phyloP scores from a whole-genome alignment of 2,113 vertebrate genomes.

The Gymnobelideus leadbeateri region DNA sequence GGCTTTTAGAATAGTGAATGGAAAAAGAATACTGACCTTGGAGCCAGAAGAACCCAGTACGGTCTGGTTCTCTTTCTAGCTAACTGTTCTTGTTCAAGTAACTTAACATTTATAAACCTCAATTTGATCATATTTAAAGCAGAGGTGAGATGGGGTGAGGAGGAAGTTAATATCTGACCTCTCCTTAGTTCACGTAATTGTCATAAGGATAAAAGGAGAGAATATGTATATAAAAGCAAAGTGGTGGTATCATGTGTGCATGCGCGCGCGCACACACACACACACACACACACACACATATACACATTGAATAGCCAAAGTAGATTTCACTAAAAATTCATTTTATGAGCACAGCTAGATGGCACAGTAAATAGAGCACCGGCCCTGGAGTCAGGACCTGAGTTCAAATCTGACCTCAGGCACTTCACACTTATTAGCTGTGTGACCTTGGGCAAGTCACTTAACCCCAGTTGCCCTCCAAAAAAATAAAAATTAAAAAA shows the following conservation, averaged over 20 bases:
- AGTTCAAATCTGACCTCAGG: no score
- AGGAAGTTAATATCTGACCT: not conserved
- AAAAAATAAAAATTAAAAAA: not conserved
- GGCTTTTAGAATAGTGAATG: constrained; percentile 15
- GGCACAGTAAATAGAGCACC: no score
- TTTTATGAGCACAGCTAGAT: not conserved
- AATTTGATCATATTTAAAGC: not conserved
- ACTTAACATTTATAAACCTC: not conserved
- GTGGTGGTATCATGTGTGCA: not conserved
- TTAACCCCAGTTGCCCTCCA: no score
- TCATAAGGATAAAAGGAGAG: not conserved
- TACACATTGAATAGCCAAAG: not conserved
- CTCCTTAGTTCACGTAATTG: no score
- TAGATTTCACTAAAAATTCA: constrained; percentile 4
- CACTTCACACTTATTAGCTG: no score
- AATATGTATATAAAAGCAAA: not conserved
- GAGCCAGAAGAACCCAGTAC: not conserved
- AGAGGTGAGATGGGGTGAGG: not conserved
- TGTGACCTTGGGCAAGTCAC: no score
- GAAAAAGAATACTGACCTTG: no score
- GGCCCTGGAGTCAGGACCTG: no score
- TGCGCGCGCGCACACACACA: no score
- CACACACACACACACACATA: not conserved
- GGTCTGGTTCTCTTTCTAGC: not conserved
- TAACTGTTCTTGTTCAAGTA: not conserved